A percentile compares a stretch with the other conserved stretches of the same genome.
Evolutionary conservation across 2,888 invertebrate species (phyloP).

Genomic region (Tiphia femorata): DNA sequence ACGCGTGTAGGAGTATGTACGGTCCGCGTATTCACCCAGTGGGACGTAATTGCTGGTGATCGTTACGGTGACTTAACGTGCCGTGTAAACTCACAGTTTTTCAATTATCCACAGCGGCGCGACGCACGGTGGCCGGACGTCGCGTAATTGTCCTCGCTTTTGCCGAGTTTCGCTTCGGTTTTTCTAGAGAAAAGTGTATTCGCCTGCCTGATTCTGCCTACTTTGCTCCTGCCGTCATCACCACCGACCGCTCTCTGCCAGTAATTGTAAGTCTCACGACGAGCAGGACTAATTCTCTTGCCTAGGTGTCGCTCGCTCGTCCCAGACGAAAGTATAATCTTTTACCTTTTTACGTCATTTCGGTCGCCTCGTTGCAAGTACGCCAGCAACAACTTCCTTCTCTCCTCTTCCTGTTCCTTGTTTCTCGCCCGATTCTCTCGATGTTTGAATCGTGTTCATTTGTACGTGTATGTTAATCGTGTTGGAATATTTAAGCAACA

Average conservation of each 20-base stretch:
- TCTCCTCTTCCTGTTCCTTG: too few species aligned
- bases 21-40: conserved; percentile 22
- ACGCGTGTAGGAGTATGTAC: conserved; percentile 1
- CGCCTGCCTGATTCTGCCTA: neutral
- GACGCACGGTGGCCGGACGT: conserved; percentile 53
- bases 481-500: too few species aligned
- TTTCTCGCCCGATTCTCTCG: too few species aligned
- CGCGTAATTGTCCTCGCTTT: conserved; percentile 50
- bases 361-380: too few species aligned
- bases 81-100: conserved; percentile 61
- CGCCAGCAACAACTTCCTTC: too few species aligned
- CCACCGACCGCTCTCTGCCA: conserved; percentile 14
- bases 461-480: too few species aligned
- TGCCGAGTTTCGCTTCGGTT: conserved; percentile 19
- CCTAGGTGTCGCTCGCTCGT: neutral
- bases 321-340: too few species aligned
- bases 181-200: conserved; percentile 14
- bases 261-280: conserved; percentile 9
- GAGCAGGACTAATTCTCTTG: neutral
- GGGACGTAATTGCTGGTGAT: conserved; percentile 57
- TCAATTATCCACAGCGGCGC: conserved; percentile 47
- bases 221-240: conserved; percentile 4
- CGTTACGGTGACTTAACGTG: conserved; percentile 55
- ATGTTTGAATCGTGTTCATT: too few species aligned
- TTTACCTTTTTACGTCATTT: too few species aligned